These are phyloP conservation scores for Aphis craccivora DNA, from an alignment of 1,140 invertebrate genomes.

Conservation along the genomic window DNA sequence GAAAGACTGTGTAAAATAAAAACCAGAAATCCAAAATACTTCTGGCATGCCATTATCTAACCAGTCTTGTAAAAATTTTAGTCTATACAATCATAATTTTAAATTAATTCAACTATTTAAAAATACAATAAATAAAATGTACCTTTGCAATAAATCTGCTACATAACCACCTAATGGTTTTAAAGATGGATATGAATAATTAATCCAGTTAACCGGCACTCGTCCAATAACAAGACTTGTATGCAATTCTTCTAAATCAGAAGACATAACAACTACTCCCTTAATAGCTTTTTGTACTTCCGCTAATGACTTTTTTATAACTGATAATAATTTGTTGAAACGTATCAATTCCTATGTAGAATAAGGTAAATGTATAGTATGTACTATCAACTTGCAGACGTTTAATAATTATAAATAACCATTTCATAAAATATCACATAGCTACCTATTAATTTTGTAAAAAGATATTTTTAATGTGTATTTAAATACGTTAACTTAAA, in stretches of 20 bases:
- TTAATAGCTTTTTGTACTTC: conserved; percentile 84
- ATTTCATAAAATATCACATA: not conserved
- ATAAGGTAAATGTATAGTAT: not conserved
- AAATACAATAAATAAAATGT: conserved; percentile 53
- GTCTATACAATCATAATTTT: conserved; percentile 64
- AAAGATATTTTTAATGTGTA: no score
- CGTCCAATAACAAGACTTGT: conserved; percentile 77
- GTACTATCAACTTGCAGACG: not conserved
- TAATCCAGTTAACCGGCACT: conserved; percentile 83
- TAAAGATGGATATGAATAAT: conserved; percentile 88
- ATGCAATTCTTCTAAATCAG: conserved; percentile 81
- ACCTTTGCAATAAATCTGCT: conserved; percentile 78
- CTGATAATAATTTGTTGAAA: conserved; percentile 78
- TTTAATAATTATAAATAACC: conserved; percentile 52
- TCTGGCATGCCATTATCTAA: conserved; percentile 81
- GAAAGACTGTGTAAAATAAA: conserved; percentile 96
- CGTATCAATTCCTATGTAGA: conserved; percentile 77
- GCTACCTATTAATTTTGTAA: no score
- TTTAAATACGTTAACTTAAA: no score
- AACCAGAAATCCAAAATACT: conserved; percentile 93
- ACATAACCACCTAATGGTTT: conserved; percentile 93
- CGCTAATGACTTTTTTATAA: conserved; percentile 74
- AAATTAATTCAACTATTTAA: not conserved
- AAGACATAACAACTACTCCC: conserved; percentile 88
- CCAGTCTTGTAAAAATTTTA: conserved; percentile 85